Evolutionary conservation across 2,113 vertebrate species (phyloP).

Genomic region (Toxostoma redivivum): DNA sequence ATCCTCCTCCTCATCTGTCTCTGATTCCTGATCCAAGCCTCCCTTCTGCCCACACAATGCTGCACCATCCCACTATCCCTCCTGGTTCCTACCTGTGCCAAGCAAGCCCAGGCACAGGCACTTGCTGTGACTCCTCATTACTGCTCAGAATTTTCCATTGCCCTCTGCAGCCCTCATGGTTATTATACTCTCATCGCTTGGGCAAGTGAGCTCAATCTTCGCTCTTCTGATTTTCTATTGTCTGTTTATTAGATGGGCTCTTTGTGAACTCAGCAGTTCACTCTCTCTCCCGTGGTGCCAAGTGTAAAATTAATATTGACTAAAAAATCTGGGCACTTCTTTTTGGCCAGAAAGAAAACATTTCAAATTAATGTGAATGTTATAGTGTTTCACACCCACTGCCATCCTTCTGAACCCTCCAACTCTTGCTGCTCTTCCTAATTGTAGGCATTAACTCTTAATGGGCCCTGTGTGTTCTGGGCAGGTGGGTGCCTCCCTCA

Average conservation of each 20-base stretch:
- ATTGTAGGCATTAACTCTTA: conserved; percentile 53
- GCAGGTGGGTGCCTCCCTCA: background rate
- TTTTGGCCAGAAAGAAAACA: conserved; percentile 47
- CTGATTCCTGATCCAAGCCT: background rate
- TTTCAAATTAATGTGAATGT: conserved; percentile 56
- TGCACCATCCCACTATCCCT: background rate
- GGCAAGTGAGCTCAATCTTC: conserved; percentile 45
- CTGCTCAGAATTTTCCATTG: conserved; percentile 37
- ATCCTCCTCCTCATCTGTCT: conserved; percentile 10
- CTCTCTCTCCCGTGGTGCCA: conserved; percentile 55
- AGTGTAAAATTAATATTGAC: conserved; percentile 74
- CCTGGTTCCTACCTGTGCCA: background rate
- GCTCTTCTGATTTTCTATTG: conserved; percentile 50
- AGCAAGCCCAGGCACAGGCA: background rate
- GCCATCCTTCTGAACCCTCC: conserved; percentile 20
- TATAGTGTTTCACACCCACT: conserved; percentile 54
- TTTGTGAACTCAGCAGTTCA: conserved; percentile 62
- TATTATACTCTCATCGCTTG: conserved; percentile 19
- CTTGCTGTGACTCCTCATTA: conserved; percentile 31
- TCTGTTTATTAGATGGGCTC: conserved; percentile 66
- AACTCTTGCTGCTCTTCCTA: conserved; percentile 22
- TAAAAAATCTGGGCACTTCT: conserved; percentile 62
- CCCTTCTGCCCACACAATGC: background rate
- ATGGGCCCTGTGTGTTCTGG: background rate
- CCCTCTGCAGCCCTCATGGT: conserved; percentile 31